phyloP scores from a whole-genome alignment of 2,113 vertebrate species.

The Panurus biarmicus region DNA sequence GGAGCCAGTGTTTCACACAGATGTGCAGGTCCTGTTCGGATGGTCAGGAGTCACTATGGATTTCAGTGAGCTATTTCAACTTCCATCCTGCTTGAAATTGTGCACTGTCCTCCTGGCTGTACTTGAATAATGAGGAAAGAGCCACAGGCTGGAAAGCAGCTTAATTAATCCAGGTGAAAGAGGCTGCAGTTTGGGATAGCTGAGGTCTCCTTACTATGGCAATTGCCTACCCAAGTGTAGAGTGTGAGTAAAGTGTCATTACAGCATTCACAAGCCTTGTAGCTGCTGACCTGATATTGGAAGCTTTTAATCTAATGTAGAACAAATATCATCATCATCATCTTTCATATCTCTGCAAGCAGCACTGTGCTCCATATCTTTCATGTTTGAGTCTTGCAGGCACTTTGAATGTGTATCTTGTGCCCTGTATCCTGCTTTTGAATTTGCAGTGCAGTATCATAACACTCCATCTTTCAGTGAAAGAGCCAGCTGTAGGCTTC shows the following conservation, averaged over 20 bases:
- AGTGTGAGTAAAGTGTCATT: not conserved
- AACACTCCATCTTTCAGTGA: not conserved
- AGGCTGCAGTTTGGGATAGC: not conserved
- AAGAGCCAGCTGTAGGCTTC: not conserved
- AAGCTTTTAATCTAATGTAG: not conserved
- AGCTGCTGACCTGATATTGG: not conserved
- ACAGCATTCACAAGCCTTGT: not conserved
- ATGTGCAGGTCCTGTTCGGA: not conserved
- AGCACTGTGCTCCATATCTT: not conserved
- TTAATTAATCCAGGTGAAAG: not conserved
- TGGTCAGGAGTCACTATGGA: not conserved
- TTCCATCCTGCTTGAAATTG: not conserved
- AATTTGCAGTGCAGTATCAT: not conserved
- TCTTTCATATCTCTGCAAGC: not conserved
- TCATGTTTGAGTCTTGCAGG: not conserved
- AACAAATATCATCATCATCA: not conserved
- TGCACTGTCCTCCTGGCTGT: not conserved
- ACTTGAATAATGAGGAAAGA: not conserved
- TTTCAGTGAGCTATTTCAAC: not conserved
- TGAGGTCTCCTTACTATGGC: not conserved
- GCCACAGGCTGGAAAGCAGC: not conserved
- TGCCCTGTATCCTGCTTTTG: not conserved
- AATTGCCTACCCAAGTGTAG: not conserved
- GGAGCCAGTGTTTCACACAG: not conserved
- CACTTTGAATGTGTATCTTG: not conserved